Percentiles rank a stretch among this genome's conserved stretches.
Evolutionary conservation across 1,140 invertebrate species (phyloP).

Genomic region (Archivesica marissinica): DNA sequence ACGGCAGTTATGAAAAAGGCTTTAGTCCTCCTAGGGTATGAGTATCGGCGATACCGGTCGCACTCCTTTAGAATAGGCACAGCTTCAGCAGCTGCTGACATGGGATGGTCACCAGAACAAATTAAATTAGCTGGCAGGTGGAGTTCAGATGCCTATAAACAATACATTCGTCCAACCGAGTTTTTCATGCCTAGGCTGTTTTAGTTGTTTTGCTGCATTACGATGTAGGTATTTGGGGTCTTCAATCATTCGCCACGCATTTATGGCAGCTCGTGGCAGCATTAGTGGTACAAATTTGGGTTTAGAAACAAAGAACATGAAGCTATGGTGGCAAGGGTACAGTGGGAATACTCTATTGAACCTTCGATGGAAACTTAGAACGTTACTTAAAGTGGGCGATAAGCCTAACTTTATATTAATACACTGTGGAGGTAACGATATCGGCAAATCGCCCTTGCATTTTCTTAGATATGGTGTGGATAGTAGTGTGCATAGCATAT

Average conservation of each 20-base stretch:
- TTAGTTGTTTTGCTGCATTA: not conserved
- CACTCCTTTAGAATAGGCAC: conserved; percentile 25
- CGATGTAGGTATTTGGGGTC: not conserved
- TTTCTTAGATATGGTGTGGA: not conserved
- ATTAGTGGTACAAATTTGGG: not conserved
- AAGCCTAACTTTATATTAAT: not conserved
- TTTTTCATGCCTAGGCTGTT: not conserved
- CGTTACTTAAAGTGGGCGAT: not conserved
- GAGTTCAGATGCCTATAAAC: not conserved
- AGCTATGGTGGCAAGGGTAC: not conserved
- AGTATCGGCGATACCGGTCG: not conserved
- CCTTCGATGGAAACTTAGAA: not conserved
- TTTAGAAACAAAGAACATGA: too few relatives aligned
- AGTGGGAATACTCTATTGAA: not conserved
- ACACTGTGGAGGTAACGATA: conserved; percentile 12
- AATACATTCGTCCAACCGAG: not conserved
- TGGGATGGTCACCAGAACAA: not conserved
- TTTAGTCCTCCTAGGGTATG: not conserved
- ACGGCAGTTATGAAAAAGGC: not conserved
- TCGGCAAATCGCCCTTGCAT: not conserved
- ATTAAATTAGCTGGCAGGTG: conserved; percentile 51
- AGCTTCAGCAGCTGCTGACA: conserved; percentile 25
- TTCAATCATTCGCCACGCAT: not conserved
- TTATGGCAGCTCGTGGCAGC: not conserved
- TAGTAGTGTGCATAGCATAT: not conserved